Evolutionary conservation across 2,113 vertebrate genomes (phyloP), one percentile per base, ranked within the genome.

Genomic region (Eclectus roratus): DNA sequence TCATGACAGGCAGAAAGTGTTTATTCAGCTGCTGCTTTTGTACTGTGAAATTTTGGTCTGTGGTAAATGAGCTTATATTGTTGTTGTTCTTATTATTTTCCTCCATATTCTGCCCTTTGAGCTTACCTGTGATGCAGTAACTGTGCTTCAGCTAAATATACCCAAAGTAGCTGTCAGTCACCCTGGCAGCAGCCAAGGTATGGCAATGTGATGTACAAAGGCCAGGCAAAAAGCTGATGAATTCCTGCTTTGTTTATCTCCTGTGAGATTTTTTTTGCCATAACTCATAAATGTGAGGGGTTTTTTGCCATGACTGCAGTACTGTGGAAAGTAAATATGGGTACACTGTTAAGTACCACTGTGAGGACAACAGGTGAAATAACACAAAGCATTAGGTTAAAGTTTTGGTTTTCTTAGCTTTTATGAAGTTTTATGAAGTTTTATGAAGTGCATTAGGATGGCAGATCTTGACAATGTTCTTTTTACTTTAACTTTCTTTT

Each of bases 311-410:
- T 41, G 66, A 25, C 24, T 52, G 33, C 33, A 58, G 9, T 58
- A n/a, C 33, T 13, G 17, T 43, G 46, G 23, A 53, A 31, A 24
- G 33, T 50, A 41, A 44, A 20, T 0, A 1, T 50, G 47, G 15
- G 6, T 70, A 3, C 37, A 37, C 8, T 71, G 49, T 33, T 55
- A 64, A 35, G 12, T 46, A 7, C 6, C 27, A 2, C 7, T 4
- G 43, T 50, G 29, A 80, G 71, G 52, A 39, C 25, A 70, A 31
- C 1, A 10, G 17, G n/a, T 27, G 25, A 65, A 60, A 0, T 28
- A 47, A 31, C 27, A 6, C 24, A 43, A 25, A 65, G 25, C 13
- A 4, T 49, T 50, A 47, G 44, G 24, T 27, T 29, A 10, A 39
- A 28, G n/a, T 23, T 56, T 69, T 31, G 18, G 7, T 56, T 79